These are phyloP conservation scores for Pygmarrhopalites habei DNA, from an alignment of 1,140 invertebrate genomes.

Conservation along the genomic window DNA sequence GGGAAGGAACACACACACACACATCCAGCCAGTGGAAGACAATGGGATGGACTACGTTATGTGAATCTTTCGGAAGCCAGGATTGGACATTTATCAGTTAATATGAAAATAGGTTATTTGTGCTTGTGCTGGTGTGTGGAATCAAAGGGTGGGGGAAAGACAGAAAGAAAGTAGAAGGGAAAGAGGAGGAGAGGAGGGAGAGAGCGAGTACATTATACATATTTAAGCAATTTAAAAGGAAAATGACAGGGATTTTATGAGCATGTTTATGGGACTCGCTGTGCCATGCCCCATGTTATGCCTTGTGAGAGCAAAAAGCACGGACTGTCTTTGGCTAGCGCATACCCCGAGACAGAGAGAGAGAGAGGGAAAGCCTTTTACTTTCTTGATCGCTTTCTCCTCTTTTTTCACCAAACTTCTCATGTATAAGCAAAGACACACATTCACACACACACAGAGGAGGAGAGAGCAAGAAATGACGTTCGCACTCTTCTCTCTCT, in stretches of 20 bases:
- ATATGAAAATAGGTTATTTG: conserved; percentile 10
- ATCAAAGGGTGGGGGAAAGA: neutral
- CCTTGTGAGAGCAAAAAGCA: too few species aligned
- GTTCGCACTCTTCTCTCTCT: neutral
- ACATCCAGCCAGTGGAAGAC: neutral
- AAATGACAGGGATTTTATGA: conserved; percentile 32
- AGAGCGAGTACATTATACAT: conserved; percentile 28
- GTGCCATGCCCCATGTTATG: too few species aligned
- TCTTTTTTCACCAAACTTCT: neutral
- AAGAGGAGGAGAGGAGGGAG: neutral
- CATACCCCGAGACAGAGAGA: too few species aligned
- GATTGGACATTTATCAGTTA: conserved; percentile 21
- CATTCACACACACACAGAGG: too few species aligned
- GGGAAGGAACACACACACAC: neutral
- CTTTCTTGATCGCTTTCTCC: neutral
- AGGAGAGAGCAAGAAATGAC: too few species aligned
- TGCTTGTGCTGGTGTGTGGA: neutral
- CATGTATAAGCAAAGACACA: too few species aligned
- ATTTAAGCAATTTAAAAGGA: conserved; percentile 27
- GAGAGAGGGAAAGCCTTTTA: neutral
- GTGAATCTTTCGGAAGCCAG: neutral
- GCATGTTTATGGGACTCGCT: conserved; percentile 21
- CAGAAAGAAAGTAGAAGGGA: too few species aligned
- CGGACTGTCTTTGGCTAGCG: too few species aligned
- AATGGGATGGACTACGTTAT: neutral